Base-by-base conservation (phyloP, 2,797 vertebrate genomes). In the Ctenopoma kingsleyae region DNA sequence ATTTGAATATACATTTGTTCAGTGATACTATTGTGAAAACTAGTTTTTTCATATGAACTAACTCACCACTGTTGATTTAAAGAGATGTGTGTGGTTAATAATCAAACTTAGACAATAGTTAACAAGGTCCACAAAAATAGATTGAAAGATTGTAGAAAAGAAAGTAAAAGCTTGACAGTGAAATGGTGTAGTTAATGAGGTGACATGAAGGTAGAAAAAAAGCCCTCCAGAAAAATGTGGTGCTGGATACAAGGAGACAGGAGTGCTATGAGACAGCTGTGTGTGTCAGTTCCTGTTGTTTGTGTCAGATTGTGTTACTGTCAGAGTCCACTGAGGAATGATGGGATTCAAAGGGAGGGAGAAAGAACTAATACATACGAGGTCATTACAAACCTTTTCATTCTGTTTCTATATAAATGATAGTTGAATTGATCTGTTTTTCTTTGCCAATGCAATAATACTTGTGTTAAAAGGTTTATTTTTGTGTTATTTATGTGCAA, bases 231-330 rank as follows among this genome's bases (percentile, higher is more conserved):
- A 50, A 65, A 78, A 82, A 74, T 62, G 38, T 44, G 40, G 36
- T 22, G n/a, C 55, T 68, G 38, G 50, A 41, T 66, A 25, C 41
- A 0, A 7, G 20, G 36, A 46, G 66, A 76, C 68, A 49, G 55
- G 74, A 80, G 68, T 61, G 66, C 56, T 58, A 10, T 41, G 74
- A 71, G 78, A 83, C 94, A 95, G 93, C 93, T 94, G 94, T 81
- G 54, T 66, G 78, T 94, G 92, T 93, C 92, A 93, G 74, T 91
- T 91, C 61, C 75, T 75, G 71, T 81, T 92, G 91, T 92, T 94
- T 93, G 80, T 90, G 71, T 77, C 89, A 81, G 88, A 87, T 91
- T 91, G 80, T 87, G 85, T 92, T 93, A 83, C 91, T 54, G 57
- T 84, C 71, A 54, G 64, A 81, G 77, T 68, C 78, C 64, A 68